phyloP scores from a whole-genome alignment of 2,113 vertebrate species.

The Arothron firmamentum region DNA sequence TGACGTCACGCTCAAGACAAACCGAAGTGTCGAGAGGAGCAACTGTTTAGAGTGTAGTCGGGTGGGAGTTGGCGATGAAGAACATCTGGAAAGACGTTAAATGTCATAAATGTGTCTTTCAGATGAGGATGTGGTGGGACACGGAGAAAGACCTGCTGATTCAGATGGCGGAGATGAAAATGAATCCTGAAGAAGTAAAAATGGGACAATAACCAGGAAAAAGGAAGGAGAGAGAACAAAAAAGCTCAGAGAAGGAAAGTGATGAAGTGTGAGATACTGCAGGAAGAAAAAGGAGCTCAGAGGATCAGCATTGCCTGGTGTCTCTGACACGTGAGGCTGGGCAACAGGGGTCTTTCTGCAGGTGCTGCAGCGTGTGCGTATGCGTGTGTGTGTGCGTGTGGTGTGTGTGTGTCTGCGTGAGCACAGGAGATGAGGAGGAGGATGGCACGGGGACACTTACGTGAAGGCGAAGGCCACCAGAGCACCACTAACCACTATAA shows the following conservation, averaged over 20 bases:
- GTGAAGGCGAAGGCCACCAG: slow-evolving; percentile 96
- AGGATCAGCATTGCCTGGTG: slow-evolving; percentile 25
- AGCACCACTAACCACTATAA: slow-evolving; percentile 98
- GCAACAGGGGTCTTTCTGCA: slow-evolving; percentile 52
- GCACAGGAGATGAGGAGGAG: not conserved
- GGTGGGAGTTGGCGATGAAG: not conserved
- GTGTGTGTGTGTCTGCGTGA: not conserved
- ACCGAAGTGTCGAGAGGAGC: not conserved
- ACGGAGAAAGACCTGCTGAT: slow-evolving; percentile 57
- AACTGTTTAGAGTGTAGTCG: slow-evolving; percentile 46
- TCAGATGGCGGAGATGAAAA: slow-evolving; percentile 7
- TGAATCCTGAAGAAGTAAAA: not conserved
- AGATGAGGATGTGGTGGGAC: slow-evolving; percentile 29
- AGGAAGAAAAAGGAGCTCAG: slow-evolving; percentile 14
- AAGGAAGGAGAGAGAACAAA: not conserved
- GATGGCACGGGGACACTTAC: slow-evolving; percentile 80
- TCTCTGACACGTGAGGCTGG: slow-evolving; percentile 15
- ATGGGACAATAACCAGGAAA: not conserved
- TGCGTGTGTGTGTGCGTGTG: not conserved
- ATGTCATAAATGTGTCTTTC: not conserved
- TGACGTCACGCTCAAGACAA: not conserved
- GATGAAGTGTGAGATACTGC: slow-evolving; percentile 25
- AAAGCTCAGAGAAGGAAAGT: slow-evolving; percentile 1
- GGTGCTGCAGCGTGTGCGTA: slow-evolving; percentile 21
- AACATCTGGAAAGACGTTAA: slow-evolving; percentile 3